Evolutionary conservation across 2,113 vertebrate species (phyloP).

Genomic region (Oophaga pumilio): DNA sequence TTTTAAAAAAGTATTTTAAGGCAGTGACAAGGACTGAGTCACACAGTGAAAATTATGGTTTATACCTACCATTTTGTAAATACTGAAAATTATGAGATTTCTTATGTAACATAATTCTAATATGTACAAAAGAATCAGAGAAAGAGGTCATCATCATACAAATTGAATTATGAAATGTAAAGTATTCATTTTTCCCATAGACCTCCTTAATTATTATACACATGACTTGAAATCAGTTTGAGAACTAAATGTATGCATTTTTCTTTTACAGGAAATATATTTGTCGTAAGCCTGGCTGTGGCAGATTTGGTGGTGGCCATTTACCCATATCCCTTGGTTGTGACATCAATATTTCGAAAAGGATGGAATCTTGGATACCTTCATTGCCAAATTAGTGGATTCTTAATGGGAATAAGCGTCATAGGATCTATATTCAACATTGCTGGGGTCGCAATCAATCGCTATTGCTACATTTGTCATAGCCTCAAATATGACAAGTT

Average conservation of each 20-base stretch:
- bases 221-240: not conserved
- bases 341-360: conserved; percentile 87
- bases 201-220: not conserved
- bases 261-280: conserved; percentile 84
- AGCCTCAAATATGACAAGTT: conserved; percentile 90
- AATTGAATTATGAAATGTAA: not conserved
- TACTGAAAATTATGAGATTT: no score
- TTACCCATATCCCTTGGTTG: conserved; percentile 92
- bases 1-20: no score
- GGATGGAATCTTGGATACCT: conserved; percentile 89
- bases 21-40: no score
- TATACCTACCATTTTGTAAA: no score
- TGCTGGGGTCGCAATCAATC: conserved; percentile 93
- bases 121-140: not conserved
- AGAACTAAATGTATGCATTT: conserved; percentile 56
- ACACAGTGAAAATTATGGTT: no score
- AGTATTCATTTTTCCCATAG: not conserved
- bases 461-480: conserved; percentile 97
- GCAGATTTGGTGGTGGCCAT: conserved; percentile 95
- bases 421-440: conserved; percentile 97
- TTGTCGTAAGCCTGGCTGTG: conserved; percentile 88
- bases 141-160: not conserved
- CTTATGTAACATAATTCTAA: no score
- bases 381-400: conserved; percentile 94
- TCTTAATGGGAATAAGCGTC: conserved; percentile 94